A percentile compares a stretch with the other conserved stretches of the same genome.
phyloP scores from a whole-genome alignment of 2,113 vertebrate genomes.

The Pteronura brasiliensis region DNA sequence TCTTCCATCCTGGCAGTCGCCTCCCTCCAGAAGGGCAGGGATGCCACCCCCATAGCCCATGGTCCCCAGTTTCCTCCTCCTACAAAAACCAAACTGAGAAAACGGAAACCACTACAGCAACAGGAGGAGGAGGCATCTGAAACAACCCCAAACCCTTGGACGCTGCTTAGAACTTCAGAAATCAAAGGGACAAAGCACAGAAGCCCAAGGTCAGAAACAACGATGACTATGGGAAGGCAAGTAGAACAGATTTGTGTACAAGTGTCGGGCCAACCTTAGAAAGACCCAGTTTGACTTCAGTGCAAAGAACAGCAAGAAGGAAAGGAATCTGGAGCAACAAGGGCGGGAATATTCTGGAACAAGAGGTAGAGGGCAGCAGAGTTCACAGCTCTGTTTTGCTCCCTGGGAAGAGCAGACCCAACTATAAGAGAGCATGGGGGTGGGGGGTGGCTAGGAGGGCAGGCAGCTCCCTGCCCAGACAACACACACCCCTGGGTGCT shows the following conservation, averaged over 20 bases:
- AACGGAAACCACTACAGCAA: not conserved
- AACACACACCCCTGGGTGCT: not conserved
- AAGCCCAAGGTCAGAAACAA: not conserved
- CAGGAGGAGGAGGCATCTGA: not conserved
- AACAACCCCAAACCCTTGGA: not conserved
- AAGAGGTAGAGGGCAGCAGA: not conserved
- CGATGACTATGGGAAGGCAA: not conserved
- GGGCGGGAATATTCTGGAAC: not conserved
- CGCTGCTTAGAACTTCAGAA: not conserved
- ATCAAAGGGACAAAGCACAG: not conserved
- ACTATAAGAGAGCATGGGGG: too few species aligned
- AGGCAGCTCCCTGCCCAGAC: not conserved
- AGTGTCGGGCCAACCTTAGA: not conserved
- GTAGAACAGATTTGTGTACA: not conserved
- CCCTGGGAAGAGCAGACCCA: not conserved
- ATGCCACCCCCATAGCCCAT: not conserved
- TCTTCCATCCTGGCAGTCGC: rapidly evolving
- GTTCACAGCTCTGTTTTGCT: not conserved
- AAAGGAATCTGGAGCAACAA: not conserved
- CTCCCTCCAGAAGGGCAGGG: not conserved
- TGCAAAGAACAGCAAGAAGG: not conserved
- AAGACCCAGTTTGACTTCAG: not conserved
- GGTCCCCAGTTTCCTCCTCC: not conserved
- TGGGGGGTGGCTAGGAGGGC: not conserved
- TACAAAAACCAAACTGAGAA: not conserved